phyloP scores from a whole-genome alignment of 2,113 vertebrate species.

The Zingel zingel region DNA sequence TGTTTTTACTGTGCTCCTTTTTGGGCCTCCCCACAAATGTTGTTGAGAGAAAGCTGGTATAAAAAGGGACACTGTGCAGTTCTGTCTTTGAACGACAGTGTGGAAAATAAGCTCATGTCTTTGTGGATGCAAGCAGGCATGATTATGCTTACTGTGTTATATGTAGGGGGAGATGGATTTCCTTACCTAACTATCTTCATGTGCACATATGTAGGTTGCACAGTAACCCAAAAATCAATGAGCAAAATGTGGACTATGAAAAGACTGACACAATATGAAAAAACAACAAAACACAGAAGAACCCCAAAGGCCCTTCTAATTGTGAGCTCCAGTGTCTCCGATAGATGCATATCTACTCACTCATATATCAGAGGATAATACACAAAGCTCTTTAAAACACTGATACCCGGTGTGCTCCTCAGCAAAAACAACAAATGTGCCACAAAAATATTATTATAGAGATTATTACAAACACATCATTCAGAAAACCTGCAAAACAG shows the following conservation, averaged over 20 bases:
- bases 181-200: constrained; percentile 22
- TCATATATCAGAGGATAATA: constrained; percentile 32
- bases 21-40: constrained; percentile 22
- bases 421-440: constrained; percentile 43
- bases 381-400: constrained; percentile 45
- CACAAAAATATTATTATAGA: neutral
- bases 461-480: constrained; percentile 52
- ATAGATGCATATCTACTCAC: constrained; percentile 51
- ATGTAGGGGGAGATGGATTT: constrained; percentile 27
- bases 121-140: neutral
- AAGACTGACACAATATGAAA: neutral
- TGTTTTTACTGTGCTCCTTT: constrained; percentile 31
- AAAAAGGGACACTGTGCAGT: constrained; percentile 28
- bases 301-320: constrained; percentile 19
- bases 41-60: constrained; percentile 1
- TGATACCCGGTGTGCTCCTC: constrained; percentile 29
- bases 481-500: constrained; percentile 20
- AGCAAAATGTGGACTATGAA: constrained; percentile 1
- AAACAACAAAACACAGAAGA: constrained; percentile 13
- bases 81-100: constrained; percentile 42
- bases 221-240: constrained; percentile 3
- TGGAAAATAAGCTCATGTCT: constrained; percentile 33
- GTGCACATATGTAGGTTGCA: constrained; percentile 8
- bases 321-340: constrained; percentile 20
- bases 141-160: constrained; percentile 13